Evolutionary conservation across 2,113 vertebrate species (phyloP).

Genomic region (Lepus timidus): DNA sequence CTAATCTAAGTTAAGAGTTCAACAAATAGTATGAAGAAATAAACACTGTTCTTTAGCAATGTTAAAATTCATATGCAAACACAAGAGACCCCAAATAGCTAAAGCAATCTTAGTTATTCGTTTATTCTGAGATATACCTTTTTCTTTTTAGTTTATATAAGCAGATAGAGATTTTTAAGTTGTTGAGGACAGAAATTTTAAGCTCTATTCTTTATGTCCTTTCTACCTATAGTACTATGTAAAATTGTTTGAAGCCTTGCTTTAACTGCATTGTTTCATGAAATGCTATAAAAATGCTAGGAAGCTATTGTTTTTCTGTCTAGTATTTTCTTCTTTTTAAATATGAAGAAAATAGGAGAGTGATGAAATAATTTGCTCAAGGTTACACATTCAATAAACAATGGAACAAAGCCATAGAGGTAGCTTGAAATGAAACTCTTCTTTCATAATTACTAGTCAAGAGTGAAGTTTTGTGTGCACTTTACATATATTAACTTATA

Average conservation of each 20-base stretch:
- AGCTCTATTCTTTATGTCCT: neutral
- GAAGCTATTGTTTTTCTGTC: neutral
- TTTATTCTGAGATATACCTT: neutral
- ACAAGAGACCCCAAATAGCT: too few relatives aligned
- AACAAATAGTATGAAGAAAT: too few relatives aligned
- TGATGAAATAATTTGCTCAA: constrained; percentile 18
- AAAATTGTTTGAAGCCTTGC: neutral
- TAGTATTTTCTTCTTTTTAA: constrained; percentile 24
- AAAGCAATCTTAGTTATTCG: too few relatives aligned
- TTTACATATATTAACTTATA: neutral
- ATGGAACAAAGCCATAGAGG: neutral
- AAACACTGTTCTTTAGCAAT: too few relatives aligned
- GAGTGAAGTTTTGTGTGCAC: neutral
- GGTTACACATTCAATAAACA: neutral
- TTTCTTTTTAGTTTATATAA: constrained; percentile 39
- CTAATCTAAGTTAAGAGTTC: too few relatives aligned
- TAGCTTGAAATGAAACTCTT: neutral
- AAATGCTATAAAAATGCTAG: neutral
- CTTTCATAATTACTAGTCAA: neutral
- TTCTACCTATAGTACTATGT: neutral
- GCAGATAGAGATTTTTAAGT: constrained; percentile 13
- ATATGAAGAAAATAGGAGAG: constrained; percentile 8
- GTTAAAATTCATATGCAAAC: too few relatives aligned
- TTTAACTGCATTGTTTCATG: neutral
- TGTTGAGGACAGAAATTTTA: neutral